These are phyloP conservation scores for Meteorus colon DNA, from an alignment of 2,888 invertebrate species.

Conservation along the genomic window DNA sequence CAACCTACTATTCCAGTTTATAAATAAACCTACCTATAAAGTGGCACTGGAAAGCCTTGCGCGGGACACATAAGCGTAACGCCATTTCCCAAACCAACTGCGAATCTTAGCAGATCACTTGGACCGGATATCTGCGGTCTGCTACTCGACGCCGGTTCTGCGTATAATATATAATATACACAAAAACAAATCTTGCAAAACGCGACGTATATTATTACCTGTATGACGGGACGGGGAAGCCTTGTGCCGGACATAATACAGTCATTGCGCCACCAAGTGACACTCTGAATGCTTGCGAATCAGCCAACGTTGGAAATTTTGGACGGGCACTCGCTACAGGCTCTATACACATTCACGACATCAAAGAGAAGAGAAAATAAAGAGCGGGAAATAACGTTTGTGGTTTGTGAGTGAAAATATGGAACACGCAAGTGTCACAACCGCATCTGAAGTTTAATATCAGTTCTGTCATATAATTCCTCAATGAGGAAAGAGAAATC, in stretches of 20 bases:
- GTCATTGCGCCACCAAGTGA: slow-evolving; percentile 71
- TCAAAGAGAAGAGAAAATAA: slow-evolving; percentile 20
- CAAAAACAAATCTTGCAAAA: slow-evolving; percentile 10
- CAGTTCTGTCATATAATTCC: too few species aligned
- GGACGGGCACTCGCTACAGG: slow-evolving; percentile 79
- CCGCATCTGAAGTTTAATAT: not conserved
- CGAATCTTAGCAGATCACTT: slow-evolving; percentile 69
- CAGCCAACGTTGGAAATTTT: slow-evolving; percentile 77
- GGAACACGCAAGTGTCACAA: slow-evolving; percentile 34
- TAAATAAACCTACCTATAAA: slow-evolving; percentile 71
- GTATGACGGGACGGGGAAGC: slow-evolving; percentile 75
- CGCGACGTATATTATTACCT: slow-evolving; percentile 67
- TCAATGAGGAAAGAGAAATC: slow-evolving; percentile 20
- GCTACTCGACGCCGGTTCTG: slow-evolving; percentile 77
- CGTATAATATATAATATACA: slow-evolving; percentile 35
- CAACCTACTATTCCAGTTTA: not conserved
- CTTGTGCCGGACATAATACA: slow-evolving; percentile 76
- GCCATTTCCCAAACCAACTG: slow-evolving; percentile 63
- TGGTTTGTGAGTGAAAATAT: slow-evolving; percentile 27
- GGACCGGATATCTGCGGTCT: slow-evolving; percentile 75
- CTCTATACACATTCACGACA: slow-evolving; percentile 67
- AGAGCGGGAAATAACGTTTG: slow-evolving; percentile 34
- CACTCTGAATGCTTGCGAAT: slow-evolving; percentile 71
- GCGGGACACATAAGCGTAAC: slow-evolving; percentile 74
- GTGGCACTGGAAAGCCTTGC: slow-evolving; percentile 74